Evolutionary conservation across 2,797 vertebrate genomes (phyloP).

Genomic region (Mormyrops attenuatus): DNA sequence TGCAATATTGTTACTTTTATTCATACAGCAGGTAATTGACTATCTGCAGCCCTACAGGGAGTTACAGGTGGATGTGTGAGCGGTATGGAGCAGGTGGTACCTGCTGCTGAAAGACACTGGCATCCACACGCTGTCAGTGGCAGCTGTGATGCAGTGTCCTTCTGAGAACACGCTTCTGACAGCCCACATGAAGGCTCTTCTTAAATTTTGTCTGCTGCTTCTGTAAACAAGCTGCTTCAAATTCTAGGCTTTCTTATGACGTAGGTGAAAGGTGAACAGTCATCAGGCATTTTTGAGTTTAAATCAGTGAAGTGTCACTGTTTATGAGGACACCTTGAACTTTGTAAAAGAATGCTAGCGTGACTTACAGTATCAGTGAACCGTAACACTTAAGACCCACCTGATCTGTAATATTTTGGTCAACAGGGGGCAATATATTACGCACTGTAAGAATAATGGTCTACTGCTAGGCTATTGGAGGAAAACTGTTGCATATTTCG

Average conservation of each 20-base stretch:
- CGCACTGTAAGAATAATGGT: background rate
- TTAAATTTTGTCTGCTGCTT: background rate
- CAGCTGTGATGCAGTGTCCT: background rate
- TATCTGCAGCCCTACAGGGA: background rate
- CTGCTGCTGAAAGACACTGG: background rate
- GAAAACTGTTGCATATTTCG: background rate
- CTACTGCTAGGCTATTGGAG: background rate
- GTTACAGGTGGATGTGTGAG: background rate
- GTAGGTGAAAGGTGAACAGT: background rate
- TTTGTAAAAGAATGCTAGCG: background rate
- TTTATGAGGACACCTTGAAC: background rate
- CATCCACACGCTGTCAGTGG: background rate
- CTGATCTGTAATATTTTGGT: background rate
- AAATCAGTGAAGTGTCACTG: background rate
- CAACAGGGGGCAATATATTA: conserved; percentile 18
- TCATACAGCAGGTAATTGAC: background rate
- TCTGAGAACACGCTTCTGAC: background rate
- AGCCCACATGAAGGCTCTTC: background rate
- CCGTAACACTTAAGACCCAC: background rate
- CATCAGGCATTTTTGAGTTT: background rate
- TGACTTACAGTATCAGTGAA: background rate
- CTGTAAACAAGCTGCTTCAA: background rate
- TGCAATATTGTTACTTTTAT: background rate
- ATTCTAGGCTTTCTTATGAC: background rate
- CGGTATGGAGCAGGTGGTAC: background rate